Percentiles rank a stretch among this genome's conserved stretches.
Evolutionary conservation across 2,888 invertebrate genomes (phyloP).

Genomic region (Hanleya hanleyi): DNA sequence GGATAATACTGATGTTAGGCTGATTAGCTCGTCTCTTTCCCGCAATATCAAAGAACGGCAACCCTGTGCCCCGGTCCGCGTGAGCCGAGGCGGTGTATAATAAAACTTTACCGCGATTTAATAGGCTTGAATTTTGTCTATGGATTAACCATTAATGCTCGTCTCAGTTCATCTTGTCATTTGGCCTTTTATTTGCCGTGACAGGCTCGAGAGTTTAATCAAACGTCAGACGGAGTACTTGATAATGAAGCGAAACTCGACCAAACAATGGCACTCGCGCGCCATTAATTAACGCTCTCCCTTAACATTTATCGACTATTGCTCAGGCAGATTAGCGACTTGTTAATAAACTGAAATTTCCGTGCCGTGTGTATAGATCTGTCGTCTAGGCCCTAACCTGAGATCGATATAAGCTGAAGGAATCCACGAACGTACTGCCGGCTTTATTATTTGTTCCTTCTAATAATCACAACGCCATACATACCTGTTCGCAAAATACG

Average conservation of each 20-base stretch:
- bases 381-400: no score
- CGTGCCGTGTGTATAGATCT: no score
- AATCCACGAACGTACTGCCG: no score
- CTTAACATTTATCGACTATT: no score
- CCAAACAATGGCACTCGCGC: background rate
- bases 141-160: background rate
- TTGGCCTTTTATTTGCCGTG: background rate
- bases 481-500: no score
- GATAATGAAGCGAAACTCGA: background rate
- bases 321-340: no score
- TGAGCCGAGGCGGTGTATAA: background rate
- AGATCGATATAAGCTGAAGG: no score
- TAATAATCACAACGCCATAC: no score
- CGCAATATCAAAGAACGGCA: no score
- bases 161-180: background rate
- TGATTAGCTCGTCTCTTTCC: background rate
- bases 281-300: background rate
- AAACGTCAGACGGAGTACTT: background rate
- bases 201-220: background rate
- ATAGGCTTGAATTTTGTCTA: background rate
- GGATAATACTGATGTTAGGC: background rate
- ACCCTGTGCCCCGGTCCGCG: no score
- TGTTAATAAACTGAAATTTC: background rate
- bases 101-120: background rate
- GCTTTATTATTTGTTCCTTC: no score